A percentile compares a stretch with the other conserved stretches of the same genome.
Conservation (phyloP, 2,797 vertebrate genomes). For the Acestrorhynchus altus region DNA sequence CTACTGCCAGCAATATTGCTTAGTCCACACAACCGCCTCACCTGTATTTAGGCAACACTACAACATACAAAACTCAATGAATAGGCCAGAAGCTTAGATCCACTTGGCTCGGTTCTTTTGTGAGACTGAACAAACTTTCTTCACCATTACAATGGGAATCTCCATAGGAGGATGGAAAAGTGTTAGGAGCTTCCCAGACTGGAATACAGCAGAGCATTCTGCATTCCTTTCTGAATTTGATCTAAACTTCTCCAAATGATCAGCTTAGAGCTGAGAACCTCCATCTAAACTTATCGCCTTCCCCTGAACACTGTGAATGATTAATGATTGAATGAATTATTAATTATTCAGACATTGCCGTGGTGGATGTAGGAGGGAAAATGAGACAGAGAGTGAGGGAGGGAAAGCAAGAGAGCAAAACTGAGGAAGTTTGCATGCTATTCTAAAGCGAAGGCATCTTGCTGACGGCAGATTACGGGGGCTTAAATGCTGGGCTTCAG, state of each 20-base stretch:
- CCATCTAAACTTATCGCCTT: conserved; percentile 39
- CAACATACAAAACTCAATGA: conserved; percentile 18
- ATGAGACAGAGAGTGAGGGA: conserved; percentile 23
- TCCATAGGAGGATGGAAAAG: background rate
- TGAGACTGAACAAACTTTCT: background rate
- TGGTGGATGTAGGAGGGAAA: conserved; percentile 43
- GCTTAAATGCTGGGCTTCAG: conserved; percentile 40
- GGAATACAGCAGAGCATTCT: background rate
- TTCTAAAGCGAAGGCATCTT: conserved; percentile 34
- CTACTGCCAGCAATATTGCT: conserved; percentile 22
- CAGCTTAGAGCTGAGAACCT: conserved; percentile 30
- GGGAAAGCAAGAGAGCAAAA: conserved; percentile 9
- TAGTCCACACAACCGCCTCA: conserved; percentile 1
- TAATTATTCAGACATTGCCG: conserved; percentile 62
- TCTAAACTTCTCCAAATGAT: conserved; percentile 29
- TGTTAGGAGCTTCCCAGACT: no score
- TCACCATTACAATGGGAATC: background rate
- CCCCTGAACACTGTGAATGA: conserved; percentile 51
- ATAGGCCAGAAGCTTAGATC: conserved; percentile 11
- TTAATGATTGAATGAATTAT: conserved; percentile 61
- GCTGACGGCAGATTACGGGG: conserved; percentile 36
- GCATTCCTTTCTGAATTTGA: conserved; percentile 13
- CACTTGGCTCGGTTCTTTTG: background rate
- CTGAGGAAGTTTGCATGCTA: conserved; percentile 49
- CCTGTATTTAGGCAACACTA: conserved; percentile 25